phyloP scores from a whole-genome alignment of 2,113 vertebrate genomes.

The Hyperoodon ampullatus region DNA sequence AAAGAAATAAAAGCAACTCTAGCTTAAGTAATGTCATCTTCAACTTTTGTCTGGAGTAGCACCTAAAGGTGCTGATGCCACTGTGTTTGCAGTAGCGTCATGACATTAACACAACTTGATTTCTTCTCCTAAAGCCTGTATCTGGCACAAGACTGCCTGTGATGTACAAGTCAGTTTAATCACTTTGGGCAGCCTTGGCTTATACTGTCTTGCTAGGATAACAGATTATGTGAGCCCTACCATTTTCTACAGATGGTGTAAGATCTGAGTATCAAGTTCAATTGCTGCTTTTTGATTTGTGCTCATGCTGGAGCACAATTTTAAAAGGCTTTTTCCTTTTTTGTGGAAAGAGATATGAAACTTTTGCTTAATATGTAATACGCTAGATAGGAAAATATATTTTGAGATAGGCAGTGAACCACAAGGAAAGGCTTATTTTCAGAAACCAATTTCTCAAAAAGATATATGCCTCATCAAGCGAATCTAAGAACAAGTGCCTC shows the following conservation, averaged over 20 bases:
- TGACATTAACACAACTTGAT: background rate
- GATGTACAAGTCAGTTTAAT: background rate
- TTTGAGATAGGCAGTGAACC: conserved; percentile 37
- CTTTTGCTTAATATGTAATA: conserved; percentile 46
- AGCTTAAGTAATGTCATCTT: background rate
- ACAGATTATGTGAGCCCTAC: background rate
- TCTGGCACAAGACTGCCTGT: background rate
- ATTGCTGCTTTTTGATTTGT: background rate
- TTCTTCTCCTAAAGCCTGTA: background rate
- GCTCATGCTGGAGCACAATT: background rate
- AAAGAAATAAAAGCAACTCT: background rate
- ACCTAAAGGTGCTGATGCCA: background rate
- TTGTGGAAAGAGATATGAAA: background rate
- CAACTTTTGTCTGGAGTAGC: background rate
- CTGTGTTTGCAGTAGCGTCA: background rate
- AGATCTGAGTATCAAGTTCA: background rate
- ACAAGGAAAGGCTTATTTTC: conserved; percentile 50
- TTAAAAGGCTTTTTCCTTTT: background rate
- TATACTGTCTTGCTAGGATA: background rate
- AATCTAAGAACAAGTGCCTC: background rate
- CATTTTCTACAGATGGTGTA: background rate
- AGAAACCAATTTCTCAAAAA: conserved; percentile 21
- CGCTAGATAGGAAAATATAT: conserved; percentile 36
- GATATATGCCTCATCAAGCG: conserved; percentile 35
- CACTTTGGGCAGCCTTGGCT: background rate